Evolutionary conservation across 92 coral and sea anemone genomes (phyloP), one percentile per base, ranked within the genome.

Genomic region (Actinernus sp.): DNA sequence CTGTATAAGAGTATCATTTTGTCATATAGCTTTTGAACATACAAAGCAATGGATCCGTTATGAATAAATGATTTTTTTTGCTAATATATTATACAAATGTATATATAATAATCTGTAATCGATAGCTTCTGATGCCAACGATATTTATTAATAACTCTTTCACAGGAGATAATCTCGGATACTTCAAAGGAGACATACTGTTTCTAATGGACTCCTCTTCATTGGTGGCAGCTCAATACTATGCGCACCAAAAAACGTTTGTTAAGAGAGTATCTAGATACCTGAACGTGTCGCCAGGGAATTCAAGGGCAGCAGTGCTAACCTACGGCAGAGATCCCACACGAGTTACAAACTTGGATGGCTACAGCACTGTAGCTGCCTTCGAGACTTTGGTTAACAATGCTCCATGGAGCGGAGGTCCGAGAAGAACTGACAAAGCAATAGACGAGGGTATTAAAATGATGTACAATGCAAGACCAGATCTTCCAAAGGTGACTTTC

Each of bases 141-240:
- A 34, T 6, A 34, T 5, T 17, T 2, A 1, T 55, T 55, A 17
- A 29, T 48, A 45, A 31, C 30, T 23, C 32, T 44, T 41, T 29
- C 25, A 0, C 40, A 66, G 74, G 36, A 17, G 28, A 48, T 22
- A 27, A 20, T 16, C 37, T n/a, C 16, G 44, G 33, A 16, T 24
- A 40, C 19, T 74, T 82, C 14, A 49, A 17, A 31, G 61, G 92
- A 10, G 98, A 93, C 26, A 67, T 93, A 5, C 31, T 93, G n/a
- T 91, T 93, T 45, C 46, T 93, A 6, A 62, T 93, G 88, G 98
- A 89, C 61, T 85, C 93, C 0, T 93, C 98, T 17, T 61, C 73
- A n/a, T 72, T 76, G 55, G 84, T 86, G n/a, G 64, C 56, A 1
- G 51, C 26, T 23, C 63, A 62, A 1, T 70, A 89, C 2, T 85